Conservation (phyloP, 1,140 invertebrate species). For the Adelges cooleyi region DNA sequence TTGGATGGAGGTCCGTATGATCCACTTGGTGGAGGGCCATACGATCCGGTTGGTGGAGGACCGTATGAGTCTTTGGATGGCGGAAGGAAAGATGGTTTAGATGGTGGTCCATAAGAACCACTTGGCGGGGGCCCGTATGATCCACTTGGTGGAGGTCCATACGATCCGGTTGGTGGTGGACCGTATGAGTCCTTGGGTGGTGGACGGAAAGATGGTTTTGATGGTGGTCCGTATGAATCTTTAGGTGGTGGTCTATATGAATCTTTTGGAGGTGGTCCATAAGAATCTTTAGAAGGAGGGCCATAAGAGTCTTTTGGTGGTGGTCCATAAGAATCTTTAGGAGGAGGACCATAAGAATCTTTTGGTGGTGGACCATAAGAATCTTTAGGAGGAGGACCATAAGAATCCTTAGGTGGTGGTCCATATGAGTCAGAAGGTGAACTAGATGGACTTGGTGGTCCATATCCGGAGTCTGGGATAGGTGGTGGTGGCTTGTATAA, state of each 20-base stretch:
- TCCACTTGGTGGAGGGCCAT: background rate
- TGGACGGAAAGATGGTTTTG: background rate
- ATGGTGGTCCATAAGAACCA: background rate
- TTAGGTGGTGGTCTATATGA: slow-evolving; percentile 6
- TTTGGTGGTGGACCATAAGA: slow-evolving; percentile 10
- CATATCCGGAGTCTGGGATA: background rate
- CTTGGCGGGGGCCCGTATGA: slow-evolving; percentile 35
- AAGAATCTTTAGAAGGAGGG: background rate
- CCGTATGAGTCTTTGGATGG: background rate
- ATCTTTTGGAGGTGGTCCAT: background rate
- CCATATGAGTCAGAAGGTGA: background rate
- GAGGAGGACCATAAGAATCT: slow-evolving; percentile 27
- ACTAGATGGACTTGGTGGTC: slow-evolving; percentile 21
- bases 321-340: slow-evolving; percentile 35
- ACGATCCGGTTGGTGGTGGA: slow-evolving; percentile 3
- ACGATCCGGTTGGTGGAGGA: background rate
- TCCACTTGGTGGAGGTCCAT: slow-evolving; percentile 35
- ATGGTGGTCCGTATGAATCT: slow-evolving; percentile 32
- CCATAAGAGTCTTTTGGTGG: background rate
- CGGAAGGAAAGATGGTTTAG: background rate
- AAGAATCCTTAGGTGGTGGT: slow-evolving; percentile 36
- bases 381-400: slow-evolving; percentile 34
- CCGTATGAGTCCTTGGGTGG: slow-evolving; percentile 16
- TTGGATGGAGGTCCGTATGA: background rate
- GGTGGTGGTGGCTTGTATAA: slow-evolving; percentile 6